Conservation (phyloP, 2,113 vertebrate species). For the Scophthalmus maximus region DNA sequence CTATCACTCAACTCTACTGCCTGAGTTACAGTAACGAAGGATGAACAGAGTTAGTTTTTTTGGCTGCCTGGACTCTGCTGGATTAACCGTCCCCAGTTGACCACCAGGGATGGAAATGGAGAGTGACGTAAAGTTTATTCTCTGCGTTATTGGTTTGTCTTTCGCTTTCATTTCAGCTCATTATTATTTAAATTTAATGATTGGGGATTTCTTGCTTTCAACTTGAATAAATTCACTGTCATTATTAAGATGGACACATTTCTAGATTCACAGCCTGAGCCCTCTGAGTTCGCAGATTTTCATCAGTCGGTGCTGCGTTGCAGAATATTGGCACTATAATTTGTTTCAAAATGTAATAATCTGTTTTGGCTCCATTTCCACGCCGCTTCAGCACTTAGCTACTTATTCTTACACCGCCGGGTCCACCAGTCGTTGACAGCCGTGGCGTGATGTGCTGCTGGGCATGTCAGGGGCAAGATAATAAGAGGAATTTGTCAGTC, state of each 20-base stretch:
- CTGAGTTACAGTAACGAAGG: background rate
- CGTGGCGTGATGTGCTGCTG: constrained; percentile 14
- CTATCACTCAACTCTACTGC: too few relatives aligned
- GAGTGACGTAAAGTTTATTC: too few relatives aligned
- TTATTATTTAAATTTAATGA: too few relatives aligned
- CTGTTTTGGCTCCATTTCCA: background rate
- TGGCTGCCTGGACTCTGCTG: background rate
- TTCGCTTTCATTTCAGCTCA: too few relatives aligned
- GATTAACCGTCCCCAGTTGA: constrained; percentile 8
- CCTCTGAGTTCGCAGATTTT: too few relatives aligned
- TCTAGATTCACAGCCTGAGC: background rate
- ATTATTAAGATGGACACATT: too few relatives aligned
- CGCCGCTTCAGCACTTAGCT: constrained; percentile 7
- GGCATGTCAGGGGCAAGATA: background rate
- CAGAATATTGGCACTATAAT: background rate
- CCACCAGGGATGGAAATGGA: background rate
- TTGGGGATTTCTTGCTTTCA: too few relatives aligned
- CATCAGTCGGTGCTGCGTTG: background rate
- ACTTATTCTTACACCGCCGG: background rate
- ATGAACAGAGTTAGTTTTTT: background rate
- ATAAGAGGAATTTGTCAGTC: constrained; percentile 37
- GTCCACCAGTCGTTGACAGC: constrained; percentile 18
- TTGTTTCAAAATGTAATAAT: background rate
- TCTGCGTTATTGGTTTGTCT: background rate
- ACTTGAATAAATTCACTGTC: too few relatives aligned